Conservation (phyloP, 2,888 invertebrate species). For the Rhagium mordax region DNA sequence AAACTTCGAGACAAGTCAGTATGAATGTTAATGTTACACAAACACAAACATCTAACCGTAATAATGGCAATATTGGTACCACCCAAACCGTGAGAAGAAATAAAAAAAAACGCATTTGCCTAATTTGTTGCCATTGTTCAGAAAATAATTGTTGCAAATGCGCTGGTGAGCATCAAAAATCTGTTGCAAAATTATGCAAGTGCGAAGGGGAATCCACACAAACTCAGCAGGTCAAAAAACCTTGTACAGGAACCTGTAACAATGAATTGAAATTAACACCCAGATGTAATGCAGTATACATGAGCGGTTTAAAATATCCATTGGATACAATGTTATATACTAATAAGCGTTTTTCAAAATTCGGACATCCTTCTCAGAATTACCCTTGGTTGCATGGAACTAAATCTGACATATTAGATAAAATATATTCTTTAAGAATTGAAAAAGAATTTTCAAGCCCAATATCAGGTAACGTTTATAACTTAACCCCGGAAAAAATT, state of each 20-base stretch:
- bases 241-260: not conserved
- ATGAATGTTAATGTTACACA: not conserved
- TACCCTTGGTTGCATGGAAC: constrained; percentile 45
- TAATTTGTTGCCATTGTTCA: constrained; percentile 34
- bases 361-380: constrained; percentile 47
- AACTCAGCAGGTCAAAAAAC: not conserved
- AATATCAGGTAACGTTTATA: constrained; percentile 45
- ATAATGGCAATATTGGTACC: not conserved
- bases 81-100: constrained; percentile 7
- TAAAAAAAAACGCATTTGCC: constrained; percentile 30
- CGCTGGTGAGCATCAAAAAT: not conserved
- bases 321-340: constrained; percentile 24
- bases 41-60: not conserved
- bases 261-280: not conserved
- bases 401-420: constrained; percentile 42
- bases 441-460: constrained; percentile 45
- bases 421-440: constrained; percentile 36
- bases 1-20: not conserved
- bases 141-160: constrained; percentile 9
- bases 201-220: not conserved
- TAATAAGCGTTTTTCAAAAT: constrained; percentile 46
- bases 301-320: not conserved
- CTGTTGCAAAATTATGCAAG: not conserved
- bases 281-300: not conserved
- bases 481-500: constrained; percentile 34